These are phyloP conservation scores for Halictus rubicundus DNA, from an alignment of 1,140 invertebrate genomes.

Conservation along the genomic window DNA sequence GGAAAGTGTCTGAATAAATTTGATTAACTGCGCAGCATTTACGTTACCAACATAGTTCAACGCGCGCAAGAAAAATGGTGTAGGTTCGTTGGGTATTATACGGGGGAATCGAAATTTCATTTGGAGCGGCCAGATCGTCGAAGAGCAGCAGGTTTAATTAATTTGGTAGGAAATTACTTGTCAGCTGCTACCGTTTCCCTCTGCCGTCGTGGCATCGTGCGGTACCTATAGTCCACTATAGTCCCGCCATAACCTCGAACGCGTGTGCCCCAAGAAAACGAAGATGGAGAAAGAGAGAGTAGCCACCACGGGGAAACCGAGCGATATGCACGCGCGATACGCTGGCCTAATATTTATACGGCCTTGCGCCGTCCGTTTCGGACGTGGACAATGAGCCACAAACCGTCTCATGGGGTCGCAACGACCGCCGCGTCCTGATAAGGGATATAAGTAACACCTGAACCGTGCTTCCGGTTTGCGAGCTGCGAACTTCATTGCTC, in stretches of 20 bases:
- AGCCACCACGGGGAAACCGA: slow-evolving; percentile 52
- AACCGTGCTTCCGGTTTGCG: slow-evolving; percentile 73
- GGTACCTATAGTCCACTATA: not conserved
- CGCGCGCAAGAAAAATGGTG: too few relatives aligned
- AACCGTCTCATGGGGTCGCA: slow-evolving; percentile 65
- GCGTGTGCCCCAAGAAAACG: slow-evolving; percentile 34
- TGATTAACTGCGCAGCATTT: too few relatives aligned
- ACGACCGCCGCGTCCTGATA: slow-evolving; percentile 69
- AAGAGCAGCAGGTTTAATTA: too few relatives aligned
- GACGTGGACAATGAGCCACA: slow-evolving; percentile 68
- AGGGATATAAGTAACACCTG: slow-evolving; percentile 70
- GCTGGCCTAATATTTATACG: slow-evolving; percentile 59
- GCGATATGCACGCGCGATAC: slow-evolving; percentile 60
- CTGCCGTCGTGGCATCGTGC: not conserved
- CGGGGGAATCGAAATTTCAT: too few relatives aligned
- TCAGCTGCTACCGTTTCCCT: not conserved
- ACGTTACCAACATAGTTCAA: too few relatives aligned
- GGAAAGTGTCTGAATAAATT: too few relatives aligned
- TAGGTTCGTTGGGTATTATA: too few relatives aligned
- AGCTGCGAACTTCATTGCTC: slow-evolving; percentile 40
- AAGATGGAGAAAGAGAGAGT: slow-evolving; percentile 28
- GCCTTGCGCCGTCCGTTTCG: slow-evolving; percentile 71
- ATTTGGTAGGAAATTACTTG: too few relatives aligned
- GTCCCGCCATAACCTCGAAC: not conserved
- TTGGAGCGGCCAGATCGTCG: too few relatives aligned